phyloP scores from a whole-genome alignment of 2,888 invertebrate genomes.

The Lumbricus terrestris region DNA sequence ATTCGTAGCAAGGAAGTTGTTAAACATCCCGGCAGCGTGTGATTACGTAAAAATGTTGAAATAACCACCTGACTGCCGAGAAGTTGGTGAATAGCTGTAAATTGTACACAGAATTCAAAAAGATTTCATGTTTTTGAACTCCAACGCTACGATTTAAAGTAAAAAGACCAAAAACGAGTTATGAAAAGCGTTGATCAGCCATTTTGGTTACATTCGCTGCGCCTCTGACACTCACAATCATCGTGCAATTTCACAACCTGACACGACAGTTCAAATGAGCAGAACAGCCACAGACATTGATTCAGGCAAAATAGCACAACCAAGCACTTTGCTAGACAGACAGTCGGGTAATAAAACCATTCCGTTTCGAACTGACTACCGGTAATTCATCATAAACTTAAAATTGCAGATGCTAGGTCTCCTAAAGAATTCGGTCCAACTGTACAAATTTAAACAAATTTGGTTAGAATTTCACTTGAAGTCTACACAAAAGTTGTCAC shows the following conservation, averaged over 20 bases:
- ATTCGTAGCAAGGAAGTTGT: no score
- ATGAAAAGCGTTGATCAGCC: neutral
- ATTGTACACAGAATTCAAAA: neutral
- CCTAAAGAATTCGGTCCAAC: neutral
- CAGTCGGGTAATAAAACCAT: neutral
- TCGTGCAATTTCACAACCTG: neutral
- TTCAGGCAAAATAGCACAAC: neutral
- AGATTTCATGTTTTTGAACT: neutral
- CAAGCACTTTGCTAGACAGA: neutral
- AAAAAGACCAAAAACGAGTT: neutral
- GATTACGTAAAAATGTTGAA: neutral
- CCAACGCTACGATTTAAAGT: neutral
- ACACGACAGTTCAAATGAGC: neutral
- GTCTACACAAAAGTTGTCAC: neutral
- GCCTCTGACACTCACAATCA: neutral
- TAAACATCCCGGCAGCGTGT: no score
- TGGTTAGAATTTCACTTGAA: neutral
- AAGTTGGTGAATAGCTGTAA: neutral
- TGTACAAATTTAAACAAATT: neutral
- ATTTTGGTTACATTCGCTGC: neutral
- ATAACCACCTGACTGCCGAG: neutral
- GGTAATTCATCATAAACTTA: neutral
- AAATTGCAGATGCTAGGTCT: neutral
- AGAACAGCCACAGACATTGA: neutral
- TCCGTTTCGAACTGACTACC: neutral